Base-by-base conservation (phyloP, 2,113 vertebrate genomes). In the Peucedramus taeniatus region DNA sequence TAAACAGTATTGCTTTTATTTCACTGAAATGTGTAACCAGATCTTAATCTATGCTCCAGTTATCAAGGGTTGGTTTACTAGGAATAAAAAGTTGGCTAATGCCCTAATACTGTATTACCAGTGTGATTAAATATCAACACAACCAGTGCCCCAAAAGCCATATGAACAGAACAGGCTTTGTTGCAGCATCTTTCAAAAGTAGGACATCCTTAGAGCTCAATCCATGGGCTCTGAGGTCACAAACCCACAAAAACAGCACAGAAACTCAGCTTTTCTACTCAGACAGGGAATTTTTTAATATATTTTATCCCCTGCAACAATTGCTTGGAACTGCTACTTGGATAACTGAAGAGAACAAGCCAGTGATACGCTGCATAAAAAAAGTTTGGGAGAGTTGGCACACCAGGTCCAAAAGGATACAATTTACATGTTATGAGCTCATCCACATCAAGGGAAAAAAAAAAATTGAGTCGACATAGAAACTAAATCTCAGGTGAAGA, bases 361-460 rank as follows among this genome's bases (percentile, higher is more conserved):
- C 74, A 85, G 19, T 1, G 2, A 74, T 44, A 77, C 28, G 24
- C 30, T 45, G 42, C 11, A 21, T 37, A 37, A 71, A 83, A 71
- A 60, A 54, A 33, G 11, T 54, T 74, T 56, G 33, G 51, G n/a
- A 39, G 15, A 81, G 18, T 5, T 77, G 68, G 39, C 86, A 95
- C 15, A 51, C 9, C 19, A 57, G 23, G 35, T 72, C 51, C 44
- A 71, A 70, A 72, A 33, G 9, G 30, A 54, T 40, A 50, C 7
- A 49, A 13, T 49, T 33, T 45, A 15, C 21, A 68, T 9, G 20
- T 8, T 30, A 70, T 31, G 35, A 78, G 23, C 19, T 93, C 84
- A 50, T 2, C 3, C 11, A 1, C 7, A 3, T 7, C 3, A 68
- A 10, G 39, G 17, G 3, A 2, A 5, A 10, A n/a, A 66, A 47